These are phyloP conservation scores for Dastarcus helophoroides DNA, from an alignment of 2,888 invertebrate species.

Conservation along the genomic window DNA sequence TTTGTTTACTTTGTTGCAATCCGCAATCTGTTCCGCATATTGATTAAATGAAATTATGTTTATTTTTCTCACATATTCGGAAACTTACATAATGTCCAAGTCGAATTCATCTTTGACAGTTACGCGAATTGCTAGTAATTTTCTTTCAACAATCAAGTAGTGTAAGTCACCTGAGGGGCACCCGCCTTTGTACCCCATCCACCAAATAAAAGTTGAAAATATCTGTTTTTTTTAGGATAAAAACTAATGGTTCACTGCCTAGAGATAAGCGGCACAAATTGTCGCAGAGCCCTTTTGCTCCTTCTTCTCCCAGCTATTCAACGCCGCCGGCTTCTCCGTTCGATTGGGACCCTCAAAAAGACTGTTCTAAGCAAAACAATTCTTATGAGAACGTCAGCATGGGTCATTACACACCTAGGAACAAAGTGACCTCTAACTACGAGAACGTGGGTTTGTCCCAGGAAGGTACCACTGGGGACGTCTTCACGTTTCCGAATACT, in stretches of 20 bases:
- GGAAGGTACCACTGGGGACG: slow-evolving; percentile 31
- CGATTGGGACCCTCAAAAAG: slow-evolving; percentile 23
- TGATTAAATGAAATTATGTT: no score
- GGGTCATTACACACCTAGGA: slow-evolving; percentile 23
- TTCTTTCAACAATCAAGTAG: no score
- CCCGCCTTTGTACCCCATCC: no score
- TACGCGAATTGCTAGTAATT: no score
- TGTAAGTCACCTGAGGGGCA: no score
- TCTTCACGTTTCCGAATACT: slow-evolving; percentile 33
- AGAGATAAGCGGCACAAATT: slow-evolving; percentile 46
- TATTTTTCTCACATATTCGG: no score
- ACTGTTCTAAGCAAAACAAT: slow-evolving; percentile 22
- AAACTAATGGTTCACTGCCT: slow-evolving; percentile 82
- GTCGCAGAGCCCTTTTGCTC: slow-evolving; percentile 23
- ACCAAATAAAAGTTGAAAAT: no score
- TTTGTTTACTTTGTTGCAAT: slow-evolving; percentile 7
- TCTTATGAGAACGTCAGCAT: slow-evolving; percentile 27
- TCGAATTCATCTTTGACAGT: no score
- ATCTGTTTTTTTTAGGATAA: slow-evolving; percentile 54
- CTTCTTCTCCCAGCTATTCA: slow-evolving; percentile 30
- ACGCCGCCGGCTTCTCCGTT: slow-evolving; percentile 37
- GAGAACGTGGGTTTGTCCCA: slow-evolving; percentile 29
- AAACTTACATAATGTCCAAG: no score
- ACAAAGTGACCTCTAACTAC: slow-evolving; percentile 26
- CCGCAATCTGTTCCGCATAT: no score